These are phyloP conservation scores for Forbesichthys agassizii DNA, from an alignment of 2,113 vertebrate species.

Conservation along the genomic window DNA sequence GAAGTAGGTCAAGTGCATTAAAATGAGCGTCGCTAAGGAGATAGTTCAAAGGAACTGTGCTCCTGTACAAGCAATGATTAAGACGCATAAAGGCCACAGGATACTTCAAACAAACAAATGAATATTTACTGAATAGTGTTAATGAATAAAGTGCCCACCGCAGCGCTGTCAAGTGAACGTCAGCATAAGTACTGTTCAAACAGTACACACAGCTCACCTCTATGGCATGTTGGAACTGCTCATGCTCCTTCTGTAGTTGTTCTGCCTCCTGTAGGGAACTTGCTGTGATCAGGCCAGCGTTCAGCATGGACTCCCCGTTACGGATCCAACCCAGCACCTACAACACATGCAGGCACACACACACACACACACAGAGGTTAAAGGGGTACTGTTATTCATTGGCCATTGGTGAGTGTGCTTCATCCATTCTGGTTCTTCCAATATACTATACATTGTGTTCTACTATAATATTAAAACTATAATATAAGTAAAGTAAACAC, in stretches of 20 bases:
- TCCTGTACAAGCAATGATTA: slow-evolving; percentile 4
- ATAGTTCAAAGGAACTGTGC: slow-evolving; percentile 50
- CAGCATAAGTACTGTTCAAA: slow-evolving; percentile 67
- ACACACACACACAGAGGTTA: slow-evolving; percentile 15
- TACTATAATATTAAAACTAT: too few relatives aligned
- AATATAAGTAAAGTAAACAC: too few relatives aligned
- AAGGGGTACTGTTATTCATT: too few relatives aligned
- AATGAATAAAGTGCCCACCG: too few relatives aligned
- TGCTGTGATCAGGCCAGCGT: slow-evolving; percentile 95
- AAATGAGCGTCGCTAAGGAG: neutral
- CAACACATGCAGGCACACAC: slow-evolving; percentile 22
- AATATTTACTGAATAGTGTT: too few relatives aligned
- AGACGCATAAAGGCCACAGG: too few relatives aligned
- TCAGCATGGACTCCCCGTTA: slow-evolving; percentile 98
- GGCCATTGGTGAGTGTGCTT: neutral
- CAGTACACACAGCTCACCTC: slow-evolving; percentile 80
- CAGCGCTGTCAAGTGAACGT: slow-evolving; percentile 8
- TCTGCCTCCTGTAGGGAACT: slow-evolving; percentile 97
- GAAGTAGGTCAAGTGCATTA: slow-evolving; percentile 17
- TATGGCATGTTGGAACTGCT: slow-evolving; percentile 98
- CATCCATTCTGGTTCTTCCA: too few relatives aligned
- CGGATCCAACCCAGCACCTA: slow-evolving; percentile 98
- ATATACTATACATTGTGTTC: too few relatives aligned
- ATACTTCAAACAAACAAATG: too few relatives aligned
- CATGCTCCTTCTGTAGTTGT: slow-evolving; percentile 95